phyloP scores from a whole-genome alignment of 2,888 invertebrate genomes.

The Laothoe populi region DNA sequence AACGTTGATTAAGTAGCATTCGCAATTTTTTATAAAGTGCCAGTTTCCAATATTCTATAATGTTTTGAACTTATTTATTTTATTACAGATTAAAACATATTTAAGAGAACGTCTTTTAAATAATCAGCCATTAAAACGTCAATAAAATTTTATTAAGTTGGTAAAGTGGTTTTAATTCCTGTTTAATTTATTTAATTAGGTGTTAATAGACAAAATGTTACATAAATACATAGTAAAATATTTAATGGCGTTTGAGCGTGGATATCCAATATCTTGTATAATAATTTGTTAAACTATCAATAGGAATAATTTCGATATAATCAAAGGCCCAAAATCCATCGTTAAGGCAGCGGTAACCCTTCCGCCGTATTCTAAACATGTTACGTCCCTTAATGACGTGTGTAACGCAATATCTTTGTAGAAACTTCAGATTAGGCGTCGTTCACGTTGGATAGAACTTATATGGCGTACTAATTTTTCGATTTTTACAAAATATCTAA shows the following conservation, averaged over 20 bases:
- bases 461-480: too few relatives aligned
- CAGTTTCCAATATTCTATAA: too few relatives aligned
- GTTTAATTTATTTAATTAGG: conserved; percentile 13
- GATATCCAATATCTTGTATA: conserved; percentile 3
- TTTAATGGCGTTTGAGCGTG: neutral
- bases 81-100: too few relatives aligned
- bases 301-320: conserved; percentile 10
- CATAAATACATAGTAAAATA: neutral
- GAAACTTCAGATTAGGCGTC: conserved; percentile 30
- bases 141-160: neutral
- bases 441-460: neutral
- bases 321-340: neutral
- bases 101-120: too few relatives aligned
- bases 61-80: too few relatives aligned
- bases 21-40: too few relatives aligned
- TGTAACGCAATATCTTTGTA: conserved; percentile 47
- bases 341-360: conserved; percentile 38
- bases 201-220: neutral
- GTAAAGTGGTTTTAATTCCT: neutral
- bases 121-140: neutral
- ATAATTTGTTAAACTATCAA: conserved; percentile 5
- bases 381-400: conserved; percentile 46
- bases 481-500: too few relatives aligned
- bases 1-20: too few relatives aligned
- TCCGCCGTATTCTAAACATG: conserved; percentile 34